These are phyloP conservation scores for Aphrocallistes beatrix DNA, from an alignment of 37 sponge, comb jelly and placozoan genomes.

Conservation along the genomic window DNA sequence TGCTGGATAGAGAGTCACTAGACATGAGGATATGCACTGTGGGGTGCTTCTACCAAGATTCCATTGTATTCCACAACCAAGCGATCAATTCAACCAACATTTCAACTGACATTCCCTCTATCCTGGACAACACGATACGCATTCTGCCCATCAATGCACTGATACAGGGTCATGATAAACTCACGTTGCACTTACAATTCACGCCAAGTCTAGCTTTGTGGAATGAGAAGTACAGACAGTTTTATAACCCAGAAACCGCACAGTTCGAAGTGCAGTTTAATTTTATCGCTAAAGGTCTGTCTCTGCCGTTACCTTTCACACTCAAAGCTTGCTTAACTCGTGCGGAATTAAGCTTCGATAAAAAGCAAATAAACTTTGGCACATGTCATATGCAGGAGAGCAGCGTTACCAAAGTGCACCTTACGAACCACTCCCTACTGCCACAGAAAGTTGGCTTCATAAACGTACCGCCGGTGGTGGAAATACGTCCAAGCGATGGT, in stretches of 20 bases:
- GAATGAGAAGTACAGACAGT: neutral
- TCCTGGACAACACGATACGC: constrained; percentile 40
- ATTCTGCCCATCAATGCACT: constrained; percentile 57
- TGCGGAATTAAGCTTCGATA: constrained; percentile 45
- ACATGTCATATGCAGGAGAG: constrained; percentile 60
- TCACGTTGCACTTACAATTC: constrained; percentile 73
- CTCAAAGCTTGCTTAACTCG: constrained; percentile 42
- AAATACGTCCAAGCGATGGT: constrained; percentile 77
- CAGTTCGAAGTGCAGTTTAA: constrained; percentile 25
- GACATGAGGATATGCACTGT: constrained; percentile 62
- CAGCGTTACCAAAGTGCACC: constrained; percentile 30
- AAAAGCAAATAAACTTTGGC: constrained; percentile 57
- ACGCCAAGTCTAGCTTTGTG: constrained; percentile 27
- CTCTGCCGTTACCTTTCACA: constrained; percentile 40
- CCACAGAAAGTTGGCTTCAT: constrained; percentile 80
- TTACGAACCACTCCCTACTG: constrained; percentile 58
- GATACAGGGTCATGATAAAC: constrained; percentile 44
- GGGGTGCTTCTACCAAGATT: constrained; percentile 68
- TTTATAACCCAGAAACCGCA: neutral
- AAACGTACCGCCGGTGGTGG: constrained; percentile 43
- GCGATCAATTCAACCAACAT: constrained; percentile 38
- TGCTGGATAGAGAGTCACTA: constrained; percentile 25
- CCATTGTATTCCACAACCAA: constrained; percentile 62
- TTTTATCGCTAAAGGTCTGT: constrained; percentile 24
- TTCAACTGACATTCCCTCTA: constrained; percentile 46